Evolutionary conservation across 2,113 vertebrate genomes (phyloP), one percentile per base, ranked within the genome.

Genomic region (Rhabdornis inornatus): DNA sequence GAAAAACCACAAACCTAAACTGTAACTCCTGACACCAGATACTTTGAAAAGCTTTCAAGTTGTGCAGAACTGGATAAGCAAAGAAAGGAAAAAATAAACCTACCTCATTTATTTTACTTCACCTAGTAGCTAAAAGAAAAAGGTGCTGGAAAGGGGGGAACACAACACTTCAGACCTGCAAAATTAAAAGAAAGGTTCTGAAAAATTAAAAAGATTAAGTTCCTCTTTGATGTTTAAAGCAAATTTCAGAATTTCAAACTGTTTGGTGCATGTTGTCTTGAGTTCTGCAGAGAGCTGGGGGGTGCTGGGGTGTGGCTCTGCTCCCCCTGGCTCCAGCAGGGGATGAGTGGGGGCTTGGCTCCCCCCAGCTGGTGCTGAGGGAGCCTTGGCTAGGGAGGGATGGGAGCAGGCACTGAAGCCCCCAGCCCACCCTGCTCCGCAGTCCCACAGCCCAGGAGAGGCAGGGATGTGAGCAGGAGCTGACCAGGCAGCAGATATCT

Each of bases 31-130:
- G 49, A 96, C 94, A 94, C 60, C 47, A 83, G 74, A 76, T 72
- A 71, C 87, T 94, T 91, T 94, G 94, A 96, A 95, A 95, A 75
- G 77, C 95, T 95, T 97, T 96, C 94, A 96, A 95, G 92, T 94
- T 92, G 79, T 91, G 45, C 81, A 95, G 89, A 84, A 82, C 68
- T 61, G 77, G 74, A 75, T 92, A 92, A 92, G 92, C 77, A 95
- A 95, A 95, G 89, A 89, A 94, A 95, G 28, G 53, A 76, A 88
- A 89, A 91, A 94, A 91, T 60, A 97, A 94, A 91, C 80, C 89
- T 68, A 87, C 91, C 94, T 95, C 49, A 76, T 94, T 96, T 95
- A 91, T 94, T 95, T 95, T 72, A 82, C 61, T 79, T 92, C 65
- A 78, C 81, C 33, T 56, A 69, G 89, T 45, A 92, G 87, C 89